Evolutionary conservation across 2,113 vertebrate genomes (phyloP).

Genomic region (Accipiter cooperii): DNA sequence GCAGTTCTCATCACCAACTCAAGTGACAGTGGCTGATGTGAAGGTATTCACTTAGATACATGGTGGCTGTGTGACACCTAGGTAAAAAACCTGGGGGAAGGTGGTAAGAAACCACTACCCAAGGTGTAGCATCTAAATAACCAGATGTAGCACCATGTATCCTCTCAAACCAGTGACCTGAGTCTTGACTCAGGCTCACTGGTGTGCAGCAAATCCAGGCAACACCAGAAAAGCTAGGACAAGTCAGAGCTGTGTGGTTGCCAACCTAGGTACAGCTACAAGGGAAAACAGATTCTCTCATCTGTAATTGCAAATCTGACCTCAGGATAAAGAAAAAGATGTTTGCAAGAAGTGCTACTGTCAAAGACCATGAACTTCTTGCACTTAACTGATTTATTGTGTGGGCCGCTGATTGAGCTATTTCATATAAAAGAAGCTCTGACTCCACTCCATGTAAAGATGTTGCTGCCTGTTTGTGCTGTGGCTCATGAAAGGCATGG

Average conservation of each 20-base stretch:
- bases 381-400: background rate
- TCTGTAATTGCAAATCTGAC: background rate
- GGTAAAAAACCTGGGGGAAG: background rate
- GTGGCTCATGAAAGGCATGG: background rate
- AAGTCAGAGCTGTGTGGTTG: background rate
- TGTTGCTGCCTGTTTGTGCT: background rate
- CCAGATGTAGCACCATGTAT: background rate
- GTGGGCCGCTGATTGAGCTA: background rate
- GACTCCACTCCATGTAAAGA: background rate
- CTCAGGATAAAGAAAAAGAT: background rate
- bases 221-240: background rate
- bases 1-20: background rate
- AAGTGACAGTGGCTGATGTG: background rate
- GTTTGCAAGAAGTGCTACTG: background rate
- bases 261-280: background rate
- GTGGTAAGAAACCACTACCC: background rate
- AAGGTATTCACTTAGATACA: background rate
- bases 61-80: background rate
- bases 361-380: background rate
- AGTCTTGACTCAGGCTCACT: background rate
- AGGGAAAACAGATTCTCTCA: background rate
- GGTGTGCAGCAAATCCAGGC: background rate
- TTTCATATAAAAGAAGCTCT: background rate
- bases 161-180: background rate
- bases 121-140: background rate